phyloP scores from a whole-genome alignment of 2,888 invertebrate species.

The Leptopilina syphax region DNA sequence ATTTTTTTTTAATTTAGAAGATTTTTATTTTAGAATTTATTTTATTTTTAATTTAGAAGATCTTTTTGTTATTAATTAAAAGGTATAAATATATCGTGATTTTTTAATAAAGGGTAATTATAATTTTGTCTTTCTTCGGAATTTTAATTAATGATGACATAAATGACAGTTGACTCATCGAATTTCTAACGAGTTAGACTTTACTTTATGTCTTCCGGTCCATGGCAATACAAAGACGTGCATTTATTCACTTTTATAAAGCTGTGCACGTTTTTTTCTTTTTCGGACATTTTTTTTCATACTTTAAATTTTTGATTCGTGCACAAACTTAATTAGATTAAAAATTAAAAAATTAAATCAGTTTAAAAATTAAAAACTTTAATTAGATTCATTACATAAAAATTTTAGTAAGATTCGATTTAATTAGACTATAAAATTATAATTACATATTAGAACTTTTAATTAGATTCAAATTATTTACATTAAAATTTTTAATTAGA shows the following conservation, averaged over 20 bases:
- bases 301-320: not conserved
- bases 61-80: not conserved
- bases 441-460: too few species aligned
- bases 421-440: too few species aligned
- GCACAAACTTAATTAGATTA: conserved; percentile 8
- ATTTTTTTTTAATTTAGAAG: too few species aligned
- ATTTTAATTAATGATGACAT: not conserved
- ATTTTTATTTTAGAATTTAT: too few species aligned
- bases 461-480: too few species aligned
- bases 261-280: not conserved
- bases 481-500: too few species aligned
- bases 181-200: conserved; percentile 30
- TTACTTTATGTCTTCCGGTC: conserved; percentile 20
- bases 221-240: conserved; percentile 22
- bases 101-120: too few species aligned
- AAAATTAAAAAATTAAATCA: not conserved
- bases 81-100: too few species aligned
- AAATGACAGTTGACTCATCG: conserved; percentile 2
- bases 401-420: too few species aligned
- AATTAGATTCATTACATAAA: too few species aligned
- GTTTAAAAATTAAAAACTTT: not conserved
- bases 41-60: not conserved
- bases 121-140: not conserved
- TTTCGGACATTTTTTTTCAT: not conserved
- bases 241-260: conserved; percentile 11